A percentile compares a stretch with the other conserved stretches of the same genome.
phyloP scores from a whole-genome alignment of 2,888 invertebrate species.

The Pachydiplax longipennis region DNA sequence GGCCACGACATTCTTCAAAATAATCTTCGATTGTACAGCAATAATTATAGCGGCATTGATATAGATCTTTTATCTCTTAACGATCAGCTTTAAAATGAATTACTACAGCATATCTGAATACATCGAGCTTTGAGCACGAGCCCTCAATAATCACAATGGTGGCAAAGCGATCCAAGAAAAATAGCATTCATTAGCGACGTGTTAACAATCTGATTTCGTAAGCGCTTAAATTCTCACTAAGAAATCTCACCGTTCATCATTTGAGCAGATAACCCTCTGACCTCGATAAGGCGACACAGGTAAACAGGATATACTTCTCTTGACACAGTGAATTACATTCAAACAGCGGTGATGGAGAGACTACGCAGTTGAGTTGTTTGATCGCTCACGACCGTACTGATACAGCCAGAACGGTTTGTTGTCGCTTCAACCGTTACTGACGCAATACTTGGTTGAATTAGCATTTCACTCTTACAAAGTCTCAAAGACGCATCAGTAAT shows the following conservation, averaged over 20 bases:
- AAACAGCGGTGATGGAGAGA: background rate
- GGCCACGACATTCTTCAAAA: no score
- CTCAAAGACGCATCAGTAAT: no score
- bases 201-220: no score
- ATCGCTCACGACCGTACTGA: background rate
- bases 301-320: constrained; percentile 1
- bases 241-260: background rate
- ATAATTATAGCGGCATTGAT: no score
- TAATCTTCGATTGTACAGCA: no score
- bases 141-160: no score
- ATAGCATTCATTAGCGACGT: no score
- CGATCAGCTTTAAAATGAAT: no score
- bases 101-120: no score
- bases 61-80: no score
- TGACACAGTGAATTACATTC: background rate
- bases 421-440: background rate
- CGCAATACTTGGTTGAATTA: background rate
- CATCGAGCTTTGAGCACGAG: no score
- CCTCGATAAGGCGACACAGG: background rate
- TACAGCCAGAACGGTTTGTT: background rate
- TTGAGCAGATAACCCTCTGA: background rate
- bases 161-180: no score
- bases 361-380: background rate
- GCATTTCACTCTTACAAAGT: background rate
- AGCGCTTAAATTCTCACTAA: background rate